phyloP scores from a whole-genome alignment of 2,888 invertebrate species.

The Aspidiotus rigidus region DNA sequence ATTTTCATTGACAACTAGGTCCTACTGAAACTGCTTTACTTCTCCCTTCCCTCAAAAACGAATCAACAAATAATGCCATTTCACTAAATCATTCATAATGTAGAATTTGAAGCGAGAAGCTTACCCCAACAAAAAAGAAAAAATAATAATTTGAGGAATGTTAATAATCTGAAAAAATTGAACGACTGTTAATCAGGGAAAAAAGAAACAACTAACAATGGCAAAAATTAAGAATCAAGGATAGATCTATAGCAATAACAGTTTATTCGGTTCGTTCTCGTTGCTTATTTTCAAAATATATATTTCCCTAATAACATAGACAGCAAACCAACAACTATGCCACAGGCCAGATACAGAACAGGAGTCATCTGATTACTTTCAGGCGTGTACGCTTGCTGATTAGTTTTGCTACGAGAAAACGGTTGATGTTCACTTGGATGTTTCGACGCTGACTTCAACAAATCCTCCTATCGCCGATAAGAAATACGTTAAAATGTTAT shows the following conservation, averaged over 20 bases:
- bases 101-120: background rate
- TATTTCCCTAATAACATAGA: slow-evolving; percentile 26
- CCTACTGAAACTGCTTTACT: no score
- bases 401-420: slow-evolving; percentile 5
- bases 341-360: slow-evolving; percentile 21
- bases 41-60: no score
- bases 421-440: slow-evolving; percentile 10
- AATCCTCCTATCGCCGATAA: slow-evolving; percentile 14
- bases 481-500: no score
- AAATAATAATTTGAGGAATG: background rate
- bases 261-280: background rate
- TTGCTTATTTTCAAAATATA: slow-evolving; percentile 20
- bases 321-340: slow-evolving; percentile 26
- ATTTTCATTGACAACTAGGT: no score
- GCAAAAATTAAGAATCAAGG: background rate
- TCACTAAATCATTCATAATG: background rate
- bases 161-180: background rate
- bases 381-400: background rate
- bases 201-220: background rate
- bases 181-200: background rate
- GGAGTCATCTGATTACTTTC: slow-evolving; percentile 22
- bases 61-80: background rate
- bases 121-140: background rate
- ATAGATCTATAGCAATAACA: background rate
- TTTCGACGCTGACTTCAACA: slow-evolving; percentile 8